These are phyloP conservation scores for Thalassaphorura encarpata DNA, from an alignment of 1,140 invertebrate species.

Conservation along the genomic window DNA sequence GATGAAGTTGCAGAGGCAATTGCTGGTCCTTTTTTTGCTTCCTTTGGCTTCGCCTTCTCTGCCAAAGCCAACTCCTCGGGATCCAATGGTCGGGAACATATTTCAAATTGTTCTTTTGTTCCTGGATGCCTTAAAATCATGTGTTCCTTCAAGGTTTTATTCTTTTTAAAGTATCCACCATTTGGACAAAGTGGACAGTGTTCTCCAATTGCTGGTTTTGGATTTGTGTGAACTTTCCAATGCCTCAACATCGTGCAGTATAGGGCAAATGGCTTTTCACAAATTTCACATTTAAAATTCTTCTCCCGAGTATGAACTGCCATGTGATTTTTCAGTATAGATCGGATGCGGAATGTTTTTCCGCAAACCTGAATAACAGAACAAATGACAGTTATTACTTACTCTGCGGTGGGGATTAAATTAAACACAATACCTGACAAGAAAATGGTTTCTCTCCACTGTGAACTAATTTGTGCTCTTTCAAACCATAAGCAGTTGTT, in stretches of 20 bases:
- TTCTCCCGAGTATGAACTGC: slow-evolving; percentile 2
- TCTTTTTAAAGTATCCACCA: background rate
- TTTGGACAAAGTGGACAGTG: slow-evolving; percentile 6
- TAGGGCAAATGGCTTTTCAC: slow-evolving; percentile 3
- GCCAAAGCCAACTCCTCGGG: no score
- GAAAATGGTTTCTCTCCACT: slow-evolving; percentile 2
- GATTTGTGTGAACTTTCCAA: slow-evolving; percentile 1
- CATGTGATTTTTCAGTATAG: slow-evolving; percentile 1
- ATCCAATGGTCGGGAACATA: background rate
- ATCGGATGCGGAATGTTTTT: background rate
- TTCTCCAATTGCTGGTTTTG: background rate
- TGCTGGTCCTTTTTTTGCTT: no score
- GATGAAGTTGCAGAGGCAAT: no score
- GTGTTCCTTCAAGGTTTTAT: slow-evolving; percentile 9
- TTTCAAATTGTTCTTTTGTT: background rate
- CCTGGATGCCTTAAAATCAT: slow-evolving; percentile 2
- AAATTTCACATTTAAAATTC: slow-evolving; percentile 7
- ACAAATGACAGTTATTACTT: background rate
- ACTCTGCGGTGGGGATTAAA: background rate
- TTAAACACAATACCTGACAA: slow-evolving; percentile 5
- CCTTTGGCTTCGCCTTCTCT: no score
- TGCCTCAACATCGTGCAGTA: slow-evolving; percentile 4
- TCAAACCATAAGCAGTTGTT: background rate
- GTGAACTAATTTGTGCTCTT: slow-evolving; percentile 8
- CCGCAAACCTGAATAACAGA: slow-evolving; percentile 6